Conservation (phyloP, 2,113 vertebrate species). For the Anolis carolinensis region DNA sequence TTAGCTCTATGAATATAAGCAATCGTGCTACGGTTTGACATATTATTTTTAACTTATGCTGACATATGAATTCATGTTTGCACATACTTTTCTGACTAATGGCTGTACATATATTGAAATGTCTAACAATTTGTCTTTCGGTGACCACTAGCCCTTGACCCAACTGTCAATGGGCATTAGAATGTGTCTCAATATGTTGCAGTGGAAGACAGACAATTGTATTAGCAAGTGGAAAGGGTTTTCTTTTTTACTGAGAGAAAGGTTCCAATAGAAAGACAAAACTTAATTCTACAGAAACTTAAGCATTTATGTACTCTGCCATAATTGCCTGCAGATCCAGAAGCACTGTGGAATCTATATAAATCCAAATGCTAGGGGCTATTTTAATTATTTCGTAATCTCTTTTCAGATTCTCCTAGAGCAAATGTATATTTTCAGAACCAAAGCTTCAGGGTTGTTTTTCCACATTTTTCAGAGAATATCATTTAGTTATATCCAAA, state of each 20-base stretch:
- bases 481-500: neutral
- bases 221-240: neutral
- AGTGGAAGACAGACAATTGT: neutral
- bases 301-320: neutral
- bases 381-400: neutral
- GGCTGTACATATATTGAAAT: neutral
- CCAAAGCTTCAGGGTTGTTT: neutral
- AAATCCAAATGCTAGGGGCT: neutral
- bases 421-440: neutral
- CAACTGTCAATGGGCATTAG: neutral
- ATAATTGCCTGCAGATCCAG: neutral
- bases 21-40: neutral
- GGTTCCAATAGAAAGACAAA: neutral
- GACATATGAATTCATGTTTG: neutral
- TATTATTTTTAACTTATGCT: neutral
- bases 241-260: neutral
- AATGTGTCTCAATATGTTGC: neutral
- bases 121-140: neutral
- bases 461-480: constrained; percentile 5
- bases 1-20: neutral
- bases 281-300: neutral
- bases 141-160: neutral
- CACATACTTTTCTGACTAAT: neutral
- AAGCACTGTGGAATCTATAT: neutral
- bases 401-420: neutral